Conservation (phyloP, 2,113 vertebrate species). For the Litocranius walleri region DNA sequence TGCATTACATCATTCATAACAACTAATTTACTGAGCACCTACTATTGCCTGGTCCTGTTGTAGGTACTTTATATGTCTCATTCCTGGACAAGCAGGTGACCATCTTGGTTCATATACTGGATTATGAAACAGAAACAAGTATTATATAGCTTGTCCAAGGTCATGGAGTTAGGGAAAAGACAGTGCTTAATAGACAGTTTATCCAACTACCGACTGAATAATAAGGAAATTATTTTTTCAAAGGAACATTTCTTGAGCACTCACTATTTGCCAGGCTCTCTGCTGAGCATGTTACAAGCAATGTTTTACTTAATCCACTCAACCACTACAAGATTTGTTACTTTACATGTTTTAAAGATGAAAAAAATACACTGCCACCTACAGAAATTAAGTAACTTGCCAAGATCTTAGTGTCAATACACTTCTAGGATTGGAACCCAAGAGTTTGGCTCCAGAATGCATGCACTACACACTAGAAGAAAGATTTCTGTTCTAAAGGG, state of each 20-base stretch:
- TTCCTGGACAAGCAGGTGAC: not conserved
- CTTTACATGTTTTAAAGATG: not conserved
- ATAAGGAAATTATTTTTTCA: not conserved
- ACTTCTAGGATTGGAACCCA: not conserved
- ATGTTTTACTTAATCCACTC: not conserved
- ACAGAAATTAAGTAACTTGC: not conserved
- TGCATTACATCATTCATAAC: not conserved
- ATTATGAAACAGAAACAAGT: not conserved
- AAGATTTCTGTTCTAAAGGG: not conserved
- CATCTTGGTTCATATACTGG: not conserved
- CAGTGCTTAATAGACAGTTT: not conserved
- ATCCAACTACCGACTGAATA: not conserved
- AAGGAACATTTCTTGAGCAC: not conserved
- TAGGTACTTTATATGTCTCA: not conserved
- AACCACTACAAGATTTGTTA: not conserved
- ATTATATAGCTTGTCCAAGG: not conserved
- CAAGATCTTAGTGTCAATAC: not conserved
- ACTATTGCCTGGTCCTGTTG: not conserved
- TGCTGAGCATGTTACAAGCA: not conserved
- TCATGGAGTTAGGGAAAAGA: not conserved
- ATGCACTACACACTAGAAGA: fast-evolving
- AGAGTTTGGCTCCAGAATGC: not conserved
- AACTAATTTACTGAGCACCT: not conserved
- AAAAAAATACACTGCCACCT: not conserved
- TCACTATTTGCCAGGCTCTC: not conserved